Base-by-base conservation (phyloP, 2,888 invertebrate genomes). In the Brachycybe producta region DNA sequence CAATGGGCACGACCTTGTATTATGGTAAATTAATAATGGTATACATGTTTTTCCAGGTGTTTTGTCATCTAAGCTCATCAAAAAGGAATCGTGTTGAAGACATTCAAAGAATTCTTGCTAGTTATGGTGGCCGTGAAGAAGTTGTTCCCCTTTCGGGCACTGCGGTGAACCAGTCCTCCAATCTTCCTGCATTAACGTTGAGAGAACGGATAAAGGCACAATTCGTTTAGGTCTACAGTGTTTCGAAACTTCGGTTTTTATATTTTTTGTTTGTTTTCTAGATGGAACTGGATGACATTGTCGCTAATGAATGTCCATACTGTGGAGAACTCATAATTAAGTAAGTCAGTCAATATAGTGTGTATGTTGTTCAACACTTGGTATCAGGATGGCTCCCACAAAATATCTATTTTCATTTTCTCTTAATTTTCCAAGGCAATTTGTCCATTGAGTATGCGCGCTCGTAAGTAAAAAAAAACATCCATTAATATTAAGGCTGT, bases 291-390 rank as follows among this genome's bases (percentile, higher is more conserved):
- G 92, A 94, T 67, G 84, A 86, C 61, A 77, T 94, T 2, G 74
- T 94, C 1, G 92, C 92, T 1, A 77, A 80, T 0, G 92, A 95
- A 68, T 95, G 95, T 66, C 73, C 90, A 4, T 90, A 82, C 70
- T 95, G 95, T 65, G 92, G 95, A 2, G 84, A 91, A 57, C 75
- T 80, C 60, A 88, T 92, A 82, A 90, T 94, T 61, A 73, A 73
- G 75, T 77, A 61, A 46, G 13, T 53, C 53, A 51, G 27, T 4
- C 39, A 11, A 32, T 38, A 11, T 17, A 27, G 17, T 28, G 17
- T 21, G 8, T n/a, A 36, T 27, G 26, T 41, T 34, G 11, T 7
- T 49, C 7, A 11, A 23, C 19, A n/a, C n/a, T n/a, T n/a, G n/a
- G n/a, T n/a, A n/a, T n/a, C n/a, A n/a, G n/a, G n/a, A n/a, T n/a